Evolutionary conservation across 2,888 invertebrate species (phyloP), one percentile per base, ranked within the genome.

Genomic region (Cerastis leucographa): DNA sequence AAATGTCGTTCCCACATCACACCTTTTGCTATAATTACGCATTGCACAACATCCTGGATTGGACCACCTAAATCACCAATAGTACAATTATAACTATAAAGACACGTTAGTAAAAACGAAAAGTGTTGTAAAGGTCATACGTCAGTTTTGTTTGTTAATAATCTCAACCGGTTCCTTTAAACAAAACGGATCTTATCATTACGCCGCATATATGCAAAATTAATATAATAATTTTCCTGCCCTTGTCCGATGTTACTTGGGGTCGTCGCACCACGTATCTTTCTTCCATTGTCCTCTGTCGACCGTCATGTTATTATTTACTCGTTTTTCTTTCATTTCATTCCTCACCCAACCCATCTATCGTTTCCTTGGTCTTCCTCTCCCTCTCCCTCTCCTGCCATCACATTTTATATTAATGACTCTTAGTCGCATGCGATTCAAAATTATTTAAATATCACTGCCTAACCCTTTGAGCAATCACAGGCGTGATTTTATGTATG

Each of bases 1-100:
- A 17, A 54, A 11, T 54, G 61, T 66, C 70, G 59, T 76, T 76
- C 69, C 59, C 82, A 76, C 69, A 70, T 69, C 9, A 56, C n/a
- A 25, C 2, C 12, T 35, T 35, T 35, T 61, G 19, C 35, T 40
- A 40, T 40, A 22, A 40, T 40, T 62, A 62, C 12, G 19, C 19
- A 44, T 74, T 81, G 19, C 69, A 14, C 42, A 76, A 81, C 19
- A 49, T 42, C 76, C 25, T 61, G 14, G 8, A 66, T 51, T 7
- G 4, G 19, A 46, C 19, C 44, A 25, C 35, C 65, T 40, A 46
- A 51, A 51, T 44, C 22, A 66, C 1, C 14, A 12, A 35, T 25
- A 46, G 1, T 2, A 46, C 19, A 46, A 46, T 69, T 40, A 46
- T 40, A 59, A 2, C 9, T 46, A 2, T 29, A 65, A 29, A 74